Evolutionary conservation across 2,888 invertebrate species (phyloP), one percentile per base, ranked within the genome.

Genomic region (Cryptops parisi): DNA sequence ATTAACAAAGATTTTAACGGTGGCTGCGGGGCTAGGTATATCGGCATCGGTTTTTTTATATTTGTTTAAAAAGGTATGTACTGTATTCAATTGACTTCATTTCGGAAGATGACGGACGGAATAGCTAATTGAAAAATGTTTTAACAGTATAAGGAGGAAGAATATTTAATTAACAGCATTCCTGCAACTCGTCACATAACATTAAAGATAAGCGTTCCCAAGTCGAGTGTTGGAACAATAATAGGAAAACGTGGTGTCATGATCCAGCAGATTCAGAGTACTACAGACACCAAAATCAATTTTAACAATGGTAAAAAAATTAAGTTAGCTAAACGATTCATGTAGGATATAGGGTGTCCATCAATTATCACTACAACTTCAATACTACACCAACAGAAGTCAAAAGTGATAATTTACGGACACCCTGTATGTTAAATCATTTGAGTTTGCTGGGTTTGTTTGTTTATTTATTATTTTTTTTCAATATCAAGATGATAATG

Each of bases 211-310:
- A 60, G 60, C n/a, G 63, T 74, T 6, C 71, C 72, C 1, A 62
- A 64, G 15, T 66, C 67, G 27, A 62, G 61, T 45, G 68, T 70
- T 2, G 71, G 71, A 2, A 62, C 65, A 21, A 61, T 74, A 19
- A 73, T 74, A 54, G 74, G 90, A 38, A 76, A 84, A 60, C 78
- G 77, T 61, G 89, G 90, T 4, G 70, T 75, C n/a, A 80, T 79
- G 62, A 78, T 90, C 47, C 82, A 82, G 67, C 74, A 78, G 54
- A 78, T 91, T 57, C 81, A 89, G 67, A 75, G 76, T 52, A 78
- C 77, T 60, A 80, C 84, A 0, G 78, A 79, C 38, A 83, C 89
- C 0, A 68, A 67, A 51, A 76, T 81, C 40, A 66, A 68, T 55
- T 72, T 73, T 59, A 65, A 65, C 51, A 70, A 72, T 59, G 64